These are phyloP conservation scores for Nemapogon koenigi DNA, from an alignment of 2,888 invertebrate species.

Conservation along the genomic window DNA sequence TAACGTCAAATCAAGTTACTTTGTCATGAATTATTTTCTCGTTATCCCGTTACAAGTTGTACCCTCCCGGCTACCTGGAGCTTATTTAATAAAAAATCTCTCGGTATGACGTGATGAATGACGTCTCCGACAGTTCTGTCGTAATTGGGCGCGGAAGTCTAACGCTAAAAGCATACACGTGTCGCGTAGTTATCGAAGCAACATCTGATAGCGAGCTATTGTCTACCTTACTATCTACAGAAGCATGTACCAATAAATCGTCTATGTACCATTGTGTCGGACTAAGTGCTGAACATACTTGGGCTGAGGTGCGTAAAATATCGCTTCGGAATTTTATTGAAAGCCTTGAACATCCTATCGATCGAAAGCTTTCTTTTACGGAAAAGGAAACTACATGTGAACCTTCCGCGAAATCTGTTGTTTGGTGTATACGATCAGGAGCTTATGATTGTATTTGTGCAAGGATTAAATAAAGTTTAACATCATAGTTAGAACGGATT, in stretches of 20 bases:
- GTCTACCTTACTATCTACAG: constrained; percentile 50
- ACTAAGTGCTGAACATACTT: constrained; percentile 27
- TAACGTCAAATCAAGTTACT: constrained; percentile 21
- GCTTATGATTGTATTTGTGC: no score
- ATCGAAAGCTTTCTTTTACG: constrained; percentile 32
- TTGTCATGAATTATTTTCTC: constrained; percentile 34
- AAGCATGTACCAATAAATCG: constrained; percentile 53
- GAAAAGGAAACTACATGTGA: constrained; percentile 24
- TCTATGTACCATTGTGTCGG: constrained; percentile 40
- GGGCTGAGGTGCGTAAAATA: constrained; percentile 29
- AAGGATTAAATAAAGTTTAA: no score
- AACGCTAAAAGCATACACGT: constrained; percentile 59
- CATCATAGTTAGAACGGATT: no score
- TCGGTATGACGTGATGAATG: constrained; percentile 53
- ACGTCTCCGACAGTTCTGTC: constrained; percentile 32
- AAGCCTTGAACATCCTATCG: constrained; percentile 42
- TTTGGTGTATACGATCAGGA: no score
- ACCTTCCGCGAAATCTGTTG: no score
- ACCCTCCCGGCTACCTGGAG: constrained; percentile 16
- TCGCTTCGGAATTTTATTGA: constrained; percentile 50
- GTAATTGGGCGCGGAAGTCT: constrained; percentile 59
- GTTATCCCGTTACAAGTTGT: constrained; percentile 6
- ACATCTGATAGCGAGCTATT: constrained; percentile 48
- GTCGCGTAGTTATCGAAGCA: constrained; percentile 37
- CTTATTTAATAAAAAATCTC: constrained; percentile 35